Conservation (phyloP, 2,797 vertebrate genomes). For the Tauraco hartlaubi region DNA sequence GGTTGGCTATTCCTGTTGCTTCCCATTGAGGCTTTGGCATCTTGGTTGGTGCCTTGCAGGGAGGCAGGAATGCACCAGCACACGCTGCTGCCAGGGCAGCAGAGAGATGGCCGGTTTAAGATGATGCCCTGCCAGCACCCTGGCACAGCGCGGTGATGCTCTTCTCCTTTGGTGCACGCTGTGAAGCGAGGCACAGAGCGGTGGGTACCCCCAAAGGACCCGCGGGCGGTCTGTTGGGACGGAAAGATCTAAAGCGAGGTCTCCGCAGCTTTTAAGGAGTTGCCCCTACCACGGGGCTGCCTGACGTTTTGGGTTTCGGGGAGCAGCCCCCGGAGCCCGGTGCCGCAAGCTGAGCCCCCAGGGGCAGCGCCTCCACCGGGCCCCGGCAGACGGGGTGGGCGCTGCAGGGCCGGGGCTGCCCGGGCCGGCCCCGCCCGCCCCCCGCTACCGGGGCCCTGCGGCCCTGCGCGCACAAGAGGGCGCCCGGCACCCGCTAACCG, state of each 20-base stretch:
- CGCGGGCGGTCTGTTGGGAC: accelerated
- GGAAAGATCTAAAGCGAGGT: accelerated
- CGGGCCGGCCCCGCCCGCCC: no score
- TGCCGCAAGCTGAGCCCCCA: no score
- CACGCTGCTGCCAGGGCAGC: not conserved
- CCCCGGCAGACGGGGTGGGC: not conserved
- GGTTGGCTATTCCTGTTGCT: not conserved
- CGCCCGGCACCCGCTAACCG: slow-evolving; percentile 39
- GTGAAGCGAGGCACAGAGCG: accelerated
- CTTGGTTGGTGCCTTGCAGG: not conserved
- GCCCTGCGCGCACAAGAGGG: slow-evolving; percentile 45
- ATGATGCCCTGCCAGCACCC: not conserved
- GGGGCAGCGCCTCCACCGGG: not conserved
- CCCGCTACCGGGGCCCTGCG: not conserved
- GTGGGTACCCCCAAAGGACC: accelerated
- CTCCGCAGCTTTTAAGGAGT: not conserved
- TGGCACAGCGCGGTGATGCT: accelerated
- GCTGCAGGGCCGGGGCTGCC: not conserved
- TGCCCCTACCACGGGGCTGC: not conserved
- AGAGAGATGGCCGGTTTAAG: not conserved
- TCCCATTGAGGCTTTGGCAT: not conserved
- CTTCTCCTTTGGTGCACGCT: not conserved
- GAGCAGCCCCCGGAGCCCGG: not conserved
- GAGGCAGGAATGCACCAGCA: not conserved
- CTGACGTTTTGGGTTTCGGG: accelerated